Base-by-base conservation (phyloP, 2,797 vertebrate species). In the Cossypha niveicapilla region DNA sequence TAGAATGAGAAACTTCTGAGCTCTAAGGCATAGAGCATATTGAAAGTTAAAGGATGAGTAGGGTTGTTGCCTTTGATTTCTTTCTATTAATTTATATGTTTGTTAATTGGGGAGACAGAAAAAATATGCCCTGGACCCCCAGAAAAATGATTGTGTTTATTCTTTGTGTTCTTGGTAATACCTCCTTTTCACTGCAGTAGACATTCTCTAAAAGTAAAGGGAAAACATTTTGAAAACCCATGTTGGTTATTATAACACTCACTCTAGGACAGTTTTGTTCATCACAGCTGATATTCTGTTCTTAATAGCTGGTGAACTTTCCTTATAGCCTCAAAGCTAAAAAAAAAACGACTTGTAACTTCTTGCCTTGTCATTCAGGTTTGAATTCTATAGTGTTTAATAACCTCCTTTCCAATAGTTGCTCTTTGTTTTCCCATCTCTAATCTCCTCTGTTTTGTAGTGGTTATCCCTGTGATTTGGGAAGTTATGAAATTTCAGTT, bases 201-300 rank as follows among this genome's bases (percentile, higher is more conserved):
- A 10, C 25, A 24, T 60, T 77, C 18, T 91, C 30, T 86, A 39
- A 94, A 76, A 80, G 42, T 45, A 84, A 15, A 63, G 11, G 15
- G 16, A 58, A 84, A 93, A 67, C 25, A 27, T 72, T 92, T 86
- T 81, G 60, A 89, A 91, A 96, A 80, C 15, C 10, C 2, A 1
- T 50, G 18, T 50, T 62, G 57, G 18, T 48, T 44, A 66, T 92
- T 74, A 23, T 42, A 48, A 10, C 56, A 75, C 16, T 66, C 74
- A 35, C 67, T 96, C 63, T 90, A 92, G 34, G 32, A 58, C 50
- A 44, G 44, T 72, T 85, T 89, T 85, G 18, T 62, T 32, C 67
- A 11, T 88, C 56, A 37, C 70, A 21, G 23, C 45, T 53, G 45
- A n/a, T 67, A 30, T 12, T 79, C 68, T 84, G 18, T 77, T 62